Percentiles rank a stretch among this genome's conserved stretches.
These are phyloP conservation scores for Drosophila erecta DNA, from an alignment of 1,140 invertebrate species.

Conservation along the genomic window DNA sequence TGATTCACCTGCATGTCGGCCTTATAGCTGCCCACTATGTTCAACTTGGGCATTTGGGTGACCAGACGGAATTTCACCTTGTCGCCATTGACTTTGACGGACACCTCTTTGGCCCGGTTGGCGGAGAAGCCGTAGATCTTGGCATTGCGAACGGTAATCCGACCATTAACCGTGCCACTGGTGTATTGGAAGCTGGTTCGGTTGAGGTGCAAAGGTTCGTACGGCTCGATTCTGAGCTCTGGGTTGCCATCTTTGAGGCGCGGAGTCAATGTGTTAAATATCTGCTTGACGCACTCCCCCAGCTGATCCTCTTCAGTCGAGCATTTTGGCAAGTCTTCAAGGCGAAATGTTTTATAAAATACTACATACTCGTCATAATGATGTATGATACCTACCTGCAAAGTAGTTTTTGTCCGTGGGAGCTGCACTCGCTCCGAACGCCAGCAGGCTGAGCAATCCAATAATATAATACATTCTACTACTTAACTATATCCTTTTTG, in stretches of 20 bases:
- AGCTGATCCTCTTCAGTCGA: conserved; percentile 44
- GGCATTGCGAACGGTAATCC: conserved; percentile 61
- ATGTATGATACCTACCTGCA: conserved; percentile 27
- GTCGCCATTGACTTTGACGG: conserved; percentile 40
- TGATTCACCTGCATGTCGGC: conserved; percentile 74
- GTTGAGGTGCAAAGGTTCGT: conserved; percentile 74
- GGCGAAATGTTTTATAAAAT: background rate
- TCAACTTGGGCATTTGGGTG: conserved; percentile 57
- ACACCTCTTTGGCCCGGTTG: conserved; percentile 44
- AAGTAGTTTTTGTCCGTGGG: conserved; percentile 47
- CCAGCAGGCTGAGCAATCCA: conserved; percentile 47
- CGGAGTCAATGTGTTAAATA: conserved; percentile 57
- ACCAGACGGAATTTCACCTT: conserved; percentile 53
- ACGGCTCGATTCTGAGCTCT: conserved; percentile 60
- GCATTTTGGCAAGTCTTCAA: conserved; percentile 55
- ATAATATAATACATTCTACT: conserved; percentile 36
- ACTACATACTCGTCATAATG: no score
- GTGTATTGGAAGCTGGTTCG: conserved; percentile 68
- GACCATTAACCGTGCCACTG: conserved; percentile 56
- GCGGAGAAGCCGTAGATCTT: conserved; percentile 61
- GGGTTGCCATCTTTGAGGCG: conserved; percentile 57
- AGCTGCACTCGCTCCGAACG: conserved; percentile 18
- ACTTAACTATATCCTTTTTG: conserved; percentile 18
- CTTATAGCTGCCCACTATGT: conserved; percentile 74
- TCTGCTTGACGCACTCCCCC: conserved; percentile 64